A percentile compares a stretch with the other conserved stretches of the same genome.
phyloP scores from a whole-genome alignment of 2,113 vertebrate species.

The Labeo catla region DNA sequence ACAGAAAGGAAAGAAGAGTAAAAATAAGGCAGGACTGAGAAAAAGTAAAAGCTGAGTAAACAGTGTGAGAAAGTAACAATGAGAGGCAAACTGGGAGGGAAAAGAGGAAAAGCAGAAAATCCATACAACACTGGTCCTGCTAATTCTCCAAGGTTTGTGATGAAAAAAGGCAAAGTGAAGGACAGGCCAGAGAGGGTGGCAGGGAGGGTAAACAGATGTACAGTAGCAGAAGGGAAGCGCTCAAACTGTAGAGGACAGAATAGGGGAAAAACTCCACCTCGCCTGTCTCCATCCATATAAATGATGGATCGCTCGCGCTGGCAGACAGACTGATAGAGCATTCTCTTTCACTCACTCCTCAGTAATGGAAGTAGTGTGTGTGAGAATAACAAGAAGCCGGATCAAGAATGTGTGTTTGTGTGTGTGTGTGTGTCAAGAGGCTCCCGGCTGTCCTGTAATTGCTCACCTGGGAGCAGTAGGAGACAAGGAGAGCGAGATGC shows the following conservation, averaged over 20 bases:
- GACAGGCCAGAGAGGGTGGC: conserved; percentile 4
- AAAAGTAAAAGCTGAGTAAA: neutral
- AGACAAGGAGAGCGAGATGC: conserved; percentile 10
- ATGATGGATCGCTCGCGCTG: conserved; percentile 31
- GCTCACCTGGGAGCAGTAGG: conserved; percentile 49
- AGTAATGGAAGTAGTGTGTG: conserved; percentile 33
- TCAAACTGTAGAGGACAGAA: conserved; percentile 30
- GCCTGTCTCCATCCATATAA: conserved; percentile 19
- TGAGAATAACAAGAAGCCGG: conserved; percentile 1
- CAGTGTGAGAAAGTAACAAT: neutral
- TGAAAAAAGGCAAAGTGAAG: neutral
- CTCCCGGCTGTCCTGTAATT: conserved; percentile 54
- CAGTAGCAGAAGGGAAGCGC: neutral
- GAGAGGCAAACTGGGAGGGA: neutral
- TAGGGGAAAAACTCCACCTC: neutral
- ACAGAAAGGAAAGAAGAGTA: neutral
- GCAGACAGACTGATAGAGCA: neutral
- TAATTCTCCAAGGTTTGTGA: neutral
- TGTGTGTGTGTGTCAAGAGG: conserved; percentile 35
- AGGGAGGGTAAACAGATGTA: conserved; percentile 9
- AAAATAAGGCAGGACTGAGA: neutral
- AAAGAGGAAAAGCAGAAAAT: neutral
- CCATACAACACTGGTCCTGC: neutral
- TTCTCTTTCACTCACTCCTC: conserved; percentile 36
- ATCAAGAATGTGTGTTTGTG: conserved; percentile 24